Evolutionary conservation across 1,140 invertebrate species (phyloP).

Genomic region (Neodiprion lecontei): DNA sequence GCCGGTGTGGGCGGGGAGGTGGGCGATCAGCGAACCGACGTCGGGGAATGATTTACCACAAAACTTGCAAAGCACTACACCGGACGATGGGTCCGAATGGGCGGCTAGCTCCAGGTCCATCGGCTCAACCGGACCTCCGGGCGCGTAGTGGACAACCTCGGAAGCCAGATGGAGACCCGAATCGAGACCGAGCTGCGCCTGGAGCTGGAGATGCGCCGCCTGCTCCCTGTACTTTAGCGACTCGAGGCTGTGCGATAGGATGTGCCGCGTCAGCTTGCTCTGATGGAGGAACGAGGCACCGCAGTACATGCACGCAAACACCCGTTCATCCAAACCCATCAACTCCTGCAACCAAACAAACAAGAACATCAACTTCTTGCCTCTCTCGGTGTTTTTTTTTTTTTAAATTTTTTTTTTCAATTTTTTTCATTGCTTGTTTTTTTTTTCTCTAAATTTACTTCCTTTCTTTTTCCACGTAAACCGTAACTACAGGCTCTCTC

Average conservation of each 20-base stretch:
- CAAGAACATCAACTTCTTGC: slow-evolving; percentile 90
- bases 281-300: slow-evolving; percentile 85
- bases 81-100: slow-evolving; percentile 69
- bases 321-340: slow-evolving; percentile 73
- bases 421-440: slow-evolving; percentile 30
- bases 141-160: slow-evolving; percentile 57
- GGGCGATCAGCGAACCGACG: slow-evolving; percentile 83
- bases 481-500: slow-evolving; percentile 6
- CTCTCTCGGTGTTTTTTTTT: slow-evolving; percentile 30
- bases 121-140: slow-evolving; percentile 58
- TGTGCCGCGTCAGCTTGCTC: slow-evolving; percentile 87
- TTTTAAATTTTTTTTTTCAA: slow-evolving; percentile 13
- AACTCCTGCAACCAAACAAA: slow-evolving; percentile 91
- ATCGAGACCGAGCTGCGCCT: slow-evolving; percentile 57
- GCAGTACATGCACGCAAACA: slow-evolving; percentile 86
- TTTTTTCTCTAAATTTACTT: slow-evolving; percentile 21
- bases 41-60: slow-evolving; percentile 90
- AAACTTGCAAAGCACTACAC: slow-evolving; percentile 85
- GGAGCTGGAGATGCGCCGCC: slow-evolving; percentile 62
- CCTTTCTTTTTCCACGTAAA: slow-evolving; percentile 30
- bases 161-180: slow-evolving; percentile 55
- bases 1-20: slow-evolving; percentile 86
- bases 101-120: slow-evolving; percentile 61
- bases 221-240: slow-evolving; percentile 83
- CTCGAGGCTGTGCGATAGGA: slow-evolving; percentile 85